Percentiles rank a stretch among this genome's conserved stretches.
These are phyloP conservation scores for Pheosia gnoma DNA, from an alignment of 2,888 invertebrate species.

Conservation along the genomic window DNA sequence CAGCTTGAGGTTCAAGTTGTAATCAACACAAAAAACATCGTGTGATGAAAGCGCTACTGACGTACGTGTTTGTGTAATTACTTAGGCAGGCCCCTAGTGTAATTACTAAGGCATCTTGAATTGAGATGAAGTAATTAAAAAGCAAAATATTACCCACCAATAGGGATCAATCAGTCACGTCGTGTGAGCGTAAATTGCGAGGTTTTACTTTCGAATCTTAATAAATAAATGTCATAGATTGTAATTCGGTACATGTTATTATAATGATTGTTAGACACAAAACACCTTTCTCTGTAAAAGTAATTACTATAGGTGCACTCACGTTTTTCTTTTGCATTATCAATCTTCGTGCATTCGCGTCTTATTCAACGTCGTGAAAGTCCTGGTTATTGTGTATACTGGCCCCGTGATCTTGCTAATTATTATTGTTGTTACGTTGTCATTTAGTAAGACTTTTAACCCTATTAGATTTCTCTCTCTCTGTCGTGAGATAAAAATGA, in stretches of 20 bases:
- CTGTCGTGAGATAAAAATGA: constrained; percentile 10
- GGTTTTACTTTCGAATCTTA: constrained; percentile 68
- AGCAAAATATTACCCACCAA: constrained; percentile 48
- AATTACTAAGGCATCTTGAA: constrained; percentile 5
- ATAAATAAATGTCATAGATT: constrained; percentile 74
- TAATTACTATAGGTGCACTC: constrained; percentile 69
- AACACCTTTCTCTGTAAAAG: constrained; percentile 67
- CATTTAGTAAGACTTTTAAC: constrained; percentile 23
- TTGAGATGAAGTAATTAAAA: constrained; percentile 40
- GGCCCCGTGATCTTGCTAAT: constrained; percentile 57
- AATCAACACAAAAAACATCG: not conserved
- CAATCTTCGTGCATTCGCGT: constrained; percentile 64
- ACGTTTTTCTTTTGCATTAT: constrained; percentile 66
- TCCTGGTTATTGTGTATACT: constrained; percentile 58
- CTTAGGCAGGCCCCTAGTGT: not conserved
- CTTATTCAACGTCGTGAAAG: constrained; percentile 66
- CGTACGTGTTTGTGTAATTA: not conserved
- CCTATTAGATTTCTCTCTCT: constrained; percentile 27
- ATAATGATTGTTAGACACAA: constrained; percentile 63
- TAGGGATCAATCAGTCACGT: constrained; percentile 62
- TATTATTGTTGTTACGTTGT: constrained; percentile 52
- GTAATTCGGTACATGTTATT: constrained; percentile 69
- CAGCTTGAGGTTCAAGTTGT: not conserved
- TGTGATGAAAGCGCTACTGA: not conserved
- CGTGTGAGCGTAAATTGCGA: constrained; percentile 59